phyloP scores from a whole-genome alignment of 1,140 invertebrate species.

The Tetraneura akinire region DNA sequence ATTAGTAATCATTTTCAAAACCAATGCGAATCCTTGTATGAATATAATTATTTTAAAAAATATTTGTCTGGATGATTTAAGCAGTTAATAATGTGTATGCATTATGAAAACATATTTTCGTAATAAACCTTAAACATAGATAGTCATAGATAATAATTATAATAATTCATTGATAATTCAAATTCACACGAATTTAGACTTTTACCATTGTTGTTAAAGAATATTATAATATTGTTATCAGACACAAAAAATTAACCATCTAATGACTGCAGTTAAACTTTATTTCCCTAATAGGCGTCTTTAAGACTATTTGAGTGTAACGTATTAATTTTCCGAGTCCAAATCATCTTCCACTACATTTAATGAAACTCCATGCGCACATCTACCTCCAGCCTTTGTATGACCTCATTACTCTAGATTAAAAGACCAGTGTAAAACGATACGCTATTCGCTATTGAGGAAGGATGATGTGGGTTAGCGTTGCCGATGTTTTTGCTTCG shows the following conservation, averaged over 20 bases:
- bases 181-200: background rate
- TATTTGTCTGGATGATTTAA: no score
- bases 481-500: background rate
- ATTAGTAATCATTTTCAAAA: no score
- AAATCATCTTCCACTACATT: conserved; percentile 32
- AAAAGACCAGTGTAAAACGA: conserved; percentile 27
- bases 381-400: background rate
- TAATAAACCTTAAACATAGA: no score
- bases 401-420: conserved; percentile 27
- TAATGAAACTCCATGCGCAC: background rate
- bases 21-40: no score
- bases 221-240: background rate
- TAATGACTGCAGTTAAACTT: background rate
- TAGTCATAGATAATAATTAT: no score
- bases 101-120: no score
- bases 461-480: background rate
- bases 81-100: no score
- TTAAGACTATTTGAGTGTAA: background rate
- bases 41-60: no score
- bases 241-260: background rate
- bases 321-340: background rate
- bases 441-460: background rate
- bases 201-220: background rate
- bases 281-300: background rate
- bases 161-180: no score